Evolutionary conservation across 2,888 invertebrate genomes (phyloP).

Genomic region (Portevinia maculata): DNA sequence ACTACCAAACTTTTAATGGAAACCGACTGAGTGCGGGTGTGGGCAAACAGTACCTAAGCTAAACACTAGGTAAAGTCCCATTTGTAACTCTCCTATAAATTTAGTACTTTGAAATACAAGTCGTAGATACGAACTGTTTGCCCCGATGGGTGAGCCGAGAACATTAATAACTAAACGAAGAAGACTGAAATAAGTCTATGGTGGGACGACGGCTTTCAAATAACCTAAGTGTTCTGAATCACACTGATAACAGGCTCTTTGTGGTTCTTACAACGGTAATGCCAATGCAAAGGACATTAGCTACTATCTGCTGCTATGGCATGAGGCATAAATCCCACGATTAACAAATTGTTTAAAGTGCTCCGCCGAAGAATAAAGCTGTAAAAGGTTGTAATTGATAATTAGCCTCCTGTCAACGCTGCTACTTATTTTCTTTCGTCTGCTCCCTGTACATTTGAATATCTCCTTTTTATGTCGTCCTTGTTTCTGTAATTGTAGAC

Average conservation of each 20-base stretch:
- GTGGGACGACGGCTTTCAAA: constrained; percentile 35
- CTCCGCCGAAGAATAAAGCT: constrained; percentile 14
- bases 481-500: constrained; percentile 47
- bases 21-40: constrained; percentile 9
- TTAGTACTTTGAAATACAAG: constrained; percentile 56
- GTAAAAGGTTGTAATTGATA: constrained; percentile 54
- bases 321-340: constrained; percentile 38
- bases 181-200: background rate
- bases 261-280: constrained; percentile 35
- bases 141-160: background rate
- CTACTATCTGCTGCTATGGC: constrained; percentile 5
- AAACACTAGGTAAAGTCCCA: constrained; percentile 14
- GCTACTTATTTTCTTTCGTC: constrained; percentile 4
- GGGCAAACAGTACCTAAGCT: constrained; percentile 26
- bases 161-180: constrained; percentile 52
- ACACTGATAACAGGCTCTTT: constrained; percentile 59
- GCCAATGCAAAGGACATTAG: constrained; percentile 52
- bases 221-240: constrained; percentile 60
- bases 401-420: constrained; percentile 20
- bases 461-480: background rate
- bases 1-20: constrained; percentile 64
- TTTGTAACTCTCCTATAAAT: constrained; percentile 59
- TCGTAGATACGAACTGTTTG: constrained; percentile 43
- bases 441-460: background rate
- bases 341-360: constrained; percentile 62